phyloP scores from a whole-genome alignment of 2,797 vertebrate genomes.

The Spinibarbus caldwelli region DNA sequence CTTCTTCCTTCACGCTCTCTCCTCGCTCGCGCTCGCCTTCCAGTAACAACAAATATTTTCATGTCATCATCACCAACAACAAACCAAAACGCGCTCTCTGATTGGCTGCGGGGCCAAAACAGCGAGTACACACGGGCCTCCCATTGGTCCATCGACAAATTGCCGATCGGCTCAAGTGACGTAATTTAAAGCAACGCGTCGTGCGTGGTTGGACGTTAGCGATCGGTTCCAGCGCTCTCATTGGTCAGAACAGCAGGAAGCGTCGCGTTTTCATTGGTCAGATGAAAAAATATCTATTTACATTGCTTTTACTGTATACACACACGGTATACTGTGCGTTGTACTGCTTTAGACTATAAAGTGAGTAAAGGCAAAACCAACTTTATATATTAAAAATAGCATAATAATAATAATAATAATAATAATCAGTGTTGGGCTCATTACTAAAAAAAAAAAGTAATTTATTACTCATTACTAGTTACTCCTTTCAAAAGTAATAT shows the following conservation, averaged over 20 bases:
- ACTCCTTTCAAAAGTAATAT: too few relatives aligned
- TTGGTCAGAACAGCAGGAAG: slow-evolving; percentile 61
- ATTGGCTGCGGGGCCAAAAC: slow-evolving; percentile 66
- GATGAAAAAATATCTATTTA: too few relatives aligned
- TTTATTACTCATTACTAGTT: too few relatives aligned
- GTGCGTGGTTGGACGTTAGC: slow-evolving; percentile 29
- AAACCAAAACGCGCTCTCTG: slow-evolving; percentile 65
- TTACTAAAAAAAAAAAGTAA: too few relatives aligned
- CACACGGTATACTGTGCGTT: too few relatives aligned
- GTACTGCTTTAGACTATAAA: too few relatives aligned
- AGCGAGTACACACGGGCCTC: slow-evolving; percentile 49
- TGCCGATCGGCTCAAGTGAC: slow-evolving; percentile 49
- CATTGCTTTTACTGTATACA: too few relatives aligned
- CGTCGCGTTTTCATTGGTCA: slow-evolving; percentile 39
- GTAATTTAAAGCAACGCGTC: slow-evolving; percentile 50
- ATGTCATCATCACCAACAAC: slow-evolving; percentile 76
- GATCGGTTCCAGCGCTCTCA: slow-evolving; percentile 45
- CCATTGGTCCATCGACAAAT: slow-evolving; percentile 67
- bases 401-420: too few relatives aligned
- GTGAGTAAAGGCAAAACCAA: too few relatives aligned
- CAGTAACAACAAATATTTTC: slow-evolving; percentile 76
- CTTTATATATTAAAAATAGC: too few relatives aligned
- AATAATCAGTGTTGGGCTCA: too few relatives aligned
- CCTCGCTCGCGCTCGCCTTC: slow-evolving; percentile 62
- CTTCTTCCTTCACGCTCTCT: slow-evolving; percentile 55